Evolutionary conservation across 2,888 invertebrate species (phyloP).

Genomic region (Plebejus melissa): DNA sequence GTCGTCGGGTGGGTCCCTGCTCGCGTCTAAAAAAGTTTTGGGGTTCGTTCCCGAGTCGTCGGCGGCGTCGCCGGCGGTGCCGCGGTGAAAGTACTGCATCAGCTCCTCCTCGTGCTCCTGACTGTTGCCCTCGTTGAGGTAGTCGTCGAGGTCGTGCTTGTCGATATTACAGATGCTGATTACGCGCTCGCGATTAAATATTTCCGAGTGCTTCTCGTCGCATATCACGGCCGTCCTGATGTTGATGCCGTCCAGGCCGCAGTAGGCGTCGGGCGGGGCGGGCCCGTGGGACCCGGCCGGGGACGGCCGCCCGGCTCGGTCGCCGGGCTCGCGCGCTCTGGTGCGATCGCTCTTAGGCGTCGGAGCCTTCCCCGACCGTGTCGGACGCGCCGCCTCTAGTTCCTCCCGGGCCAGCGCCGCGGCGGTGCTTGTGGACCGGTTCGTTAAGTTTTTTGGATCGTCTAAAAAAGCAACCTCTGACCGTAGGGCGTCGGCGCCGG

Average conservation of each 20-base stretch:
- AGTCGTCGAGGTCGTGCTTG: slow-evolving; percentile 89
- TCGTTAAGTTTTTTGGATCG: slow-evolving; percentile 78
- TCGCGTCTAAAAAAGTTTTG: slow-evolving; percentile 63
- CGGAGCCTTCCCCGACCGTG: slow-evolving; percentile 73
- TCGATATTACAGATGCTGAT: slow-evolving; percentile 88
- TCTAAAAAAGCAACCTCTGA: slow-evolving; percentile 73
- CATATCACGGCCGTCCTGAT: slow-evolving; percentile 68
- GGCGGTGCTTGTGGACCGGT: slow-evolving; percentile 78
- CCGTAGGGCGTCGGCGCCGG: slow-evolving; percentile 46
- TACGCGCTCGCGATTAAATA: slow-evolving; percentile 82
- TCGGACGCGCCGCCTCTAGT: slow-evolving; percentile 75
- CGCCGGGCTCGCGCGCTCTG: slow-evolving; percentile 44
- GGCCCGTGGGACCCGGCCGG: slow-evolving; percentile 53
- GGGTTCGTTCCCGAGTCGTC: slow-evolving; percentile 40
- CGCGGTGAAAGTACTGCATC: slow-evolving; percentile 86
- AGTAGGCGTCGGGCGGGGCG: slow-evolving; percentile 70
- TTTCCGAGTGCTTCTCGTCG: slow-evolving; percentile 73
- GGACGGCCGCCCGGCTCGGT: slow-evolving; percentile 58
- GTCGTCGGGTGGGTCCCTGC: slow-evolving; percentile 70
- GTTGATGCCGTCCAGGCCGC: slow-evolving; percentile 71
- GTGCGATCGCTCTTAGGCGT: slow-evolving; percentile 62
- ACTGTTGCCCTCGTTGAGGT: slow-evolving; percentile 85
- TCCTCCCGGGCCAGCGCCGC: slow-evolving; percentile 79
- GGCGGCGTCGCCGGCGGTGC: slow-evolving; percentile 52
- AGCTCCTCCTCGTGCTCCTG: slow-evolving; percentile 92